Evolutionary conservation across 2,797 vertebrate species (phyloP).

Genomic region (Phalanger gymnotis): DNA sequence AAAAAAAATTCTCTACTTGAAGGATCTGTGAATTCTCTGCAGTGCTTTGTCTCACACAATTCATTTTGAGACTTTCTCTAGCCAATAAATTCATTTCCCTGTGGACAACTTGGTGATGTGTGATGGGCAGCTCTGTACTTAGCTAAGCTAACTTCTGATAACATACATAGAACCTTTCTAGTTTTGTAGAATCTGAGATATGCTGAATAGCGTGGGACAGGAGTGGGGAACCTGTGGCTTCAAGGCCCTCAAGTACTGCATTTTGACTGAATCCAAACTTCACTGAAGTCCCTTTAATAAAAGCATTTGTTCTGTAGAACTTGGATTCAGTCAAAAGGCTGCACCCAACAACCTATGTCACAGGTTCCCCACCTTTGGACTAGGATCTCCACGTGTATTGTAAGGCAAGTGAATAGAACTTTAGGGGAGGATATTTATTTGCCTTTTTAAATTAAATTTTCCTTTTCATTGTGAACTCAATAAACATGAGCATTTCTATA

Average conservation of each 20-base stretch:
- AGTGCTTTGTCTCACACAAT: background rate
- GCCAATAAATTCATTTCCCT: background rate
- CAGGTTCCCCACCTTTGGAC: no score
- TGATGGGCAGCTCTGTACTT: background rate
- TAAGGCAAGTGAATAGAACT: background rate
- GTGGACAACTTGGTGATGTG: background rate
- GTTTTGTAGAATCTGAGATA: background rate
- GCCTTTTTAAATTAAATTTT: background rate
- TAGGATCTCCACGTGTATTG: background rate
- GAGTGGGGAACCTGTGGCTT: no score
- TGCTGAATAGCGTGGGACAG: background rate
- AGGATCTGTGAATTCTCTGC: background rate
- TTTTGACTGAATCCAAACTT: no score
- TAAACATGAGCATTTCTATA: background rate
- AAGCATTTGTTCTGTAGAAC: no score
- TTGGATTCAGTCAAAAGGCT: no score
- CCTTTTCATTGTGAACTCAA: background rate
- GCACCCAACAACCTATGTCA: no score
- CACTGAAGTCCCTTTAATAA: no score
- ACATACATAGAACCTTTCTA: background rate
- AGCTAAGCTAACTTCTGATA: background rate
- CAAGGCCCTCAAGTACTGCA: no score
- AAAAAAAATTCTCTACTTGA: background rate
- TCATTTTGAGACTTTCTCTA: background rate
- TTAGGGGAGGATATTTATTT: background rate